Percentiles rank a stretch among this genome's conserved stretches.
phyloP scores from a whole-genome alignment of 1,140 invertebrate genomes.

The Aphaenogaster floridana region DNA sequence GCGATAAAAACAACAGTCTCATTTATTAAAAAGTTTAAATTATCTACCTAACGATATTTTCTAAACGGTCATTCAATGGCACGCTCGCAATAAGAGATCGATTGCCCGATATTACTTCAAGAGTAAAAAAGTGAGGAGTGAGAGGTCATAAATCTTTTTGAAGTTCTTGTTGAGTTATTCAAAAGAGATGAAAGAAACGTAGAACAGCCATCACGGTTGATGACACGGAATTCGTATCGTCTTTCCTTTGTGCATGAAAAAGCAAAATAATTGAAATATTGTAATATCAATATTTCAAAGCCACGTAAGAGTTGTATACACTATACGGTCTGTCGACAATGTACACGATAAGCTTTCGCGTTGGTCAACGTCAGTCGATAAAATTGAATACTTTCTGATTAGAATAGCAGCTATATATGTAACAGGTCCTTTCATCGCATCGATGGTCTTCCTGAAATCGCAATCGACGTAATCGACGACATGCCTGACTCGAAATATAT shows the following conservation, averaged over 20 bases:
- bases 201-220: neutral
- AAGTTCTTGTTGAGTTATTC: neutral
- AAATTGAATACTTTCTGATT: constrained; percentile 15
- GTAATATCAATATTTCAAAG: neutral
- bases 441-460: neutral
- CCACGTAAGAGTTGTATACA: constrained; percentile 27
- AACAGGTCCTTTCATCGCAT: neutral
- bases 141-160: constrained; percentile 20
- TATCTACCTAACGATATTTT: neutral
- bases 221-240: neutral
- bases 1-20: neutral
- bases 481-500: neutral
- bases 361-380: constrained; percentile 1
- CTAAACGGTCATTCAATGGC: neutral
- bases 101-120: neutral
- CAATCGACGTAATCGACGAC: neutral
- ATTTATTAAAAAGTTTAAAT: neutral
- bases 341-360: neutral
- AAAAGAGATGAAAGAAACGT: neutral
- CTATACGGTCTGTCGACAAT: neutral
- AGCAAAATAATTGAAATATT: constrained; percentile 11
- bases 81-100: constrained; percentile 5
- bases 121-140: neutral
- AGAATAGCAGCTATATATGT: neutral
- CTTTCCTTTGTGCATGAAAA: neutral